Evolutionary conservation across 2,113 vertebrate genomes (phyloP), one percentile per base, ranked within the genome.

Genomic region (Bagarius yarrelli): DNA sequence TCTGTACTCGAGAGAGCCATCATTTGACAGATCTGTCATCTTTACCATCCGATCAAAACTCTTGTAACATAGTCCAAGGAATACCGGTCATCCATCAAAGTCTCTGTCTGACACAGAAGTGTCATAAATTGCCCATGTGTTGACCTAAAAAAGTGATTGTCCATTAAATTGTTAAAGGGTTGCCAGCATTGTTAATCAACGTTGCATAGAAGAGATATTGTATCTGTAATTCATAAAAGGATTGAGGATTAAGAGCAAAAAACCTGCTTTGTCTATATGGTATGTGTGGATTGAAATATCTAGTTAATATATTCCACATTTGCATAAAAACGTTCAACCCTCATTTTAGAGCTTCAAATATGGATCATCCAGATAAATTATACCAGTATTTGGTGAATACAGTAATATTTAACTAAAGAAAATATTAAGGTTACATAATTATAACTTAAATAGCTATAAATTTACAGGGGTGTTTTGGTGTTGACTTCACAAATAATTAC

Each of bases 41-140:
- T 71, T 78, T 88, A 47, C 72, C 63, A 60, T 27, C 32, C 71
- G 71, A 86, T 72, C 34, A 82, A 64, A 85, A 79, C 44, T 27
- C 79, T 89, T 77, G 76, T 74, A 86, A 73, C 82, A 63, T 53
- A 76, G 78, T 82, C 79, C 52, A 67, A 88, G 57, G 67, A 83
- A 87, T 85, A 83, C 77, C 81, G 77, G 69, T 72, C 73, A 21
- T 47, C 71, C 27, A 85, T 87, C 87, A 89, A 88, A 87, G 80
- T 36, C 44, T 3, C 18, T 2, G 50, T 73, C 67, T 74, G 60
- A 66, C 14, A 55, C 12, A 11, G 67, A 81, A 34, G 21, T 40
- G 74, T 73, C 73, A 64, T 47, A 25, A 30, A 73, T 81, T 47
- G 44, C 11, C 4, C 9, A 47, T 44, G 53, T 70, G 8, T 8